phyloP scores from a whole-genome alignment of 1,140 invertebrate species.

The Sycobia sp. region DNA sequence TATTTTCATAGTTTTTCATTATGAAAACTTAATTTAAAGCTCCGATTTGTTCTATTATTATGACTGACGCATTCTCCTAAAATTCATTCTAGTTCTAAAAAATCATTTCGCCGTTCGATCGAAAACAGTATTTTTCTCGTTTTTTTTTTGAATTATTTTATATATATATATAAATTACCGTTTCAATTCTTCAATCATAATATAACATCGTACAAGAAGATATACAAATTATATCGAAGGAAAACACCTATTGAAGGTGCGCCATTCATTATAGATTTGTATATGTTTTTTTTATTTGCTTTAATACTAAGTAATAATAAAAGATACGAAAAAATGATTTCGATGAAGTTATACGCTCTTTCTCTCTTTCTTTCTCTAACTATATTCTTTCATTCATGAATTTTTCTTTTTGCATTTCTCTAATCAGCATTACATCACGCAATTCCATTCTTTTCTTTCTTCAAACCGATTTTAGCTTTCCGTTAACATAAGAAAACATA shows the following conservation, averaged over 20 bases:
- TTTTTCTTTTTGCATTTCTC: conserved; percentile 7
- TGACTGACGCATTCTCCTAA: neutral
- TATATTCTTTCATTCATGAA: neutral
- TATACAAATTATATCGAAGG: conserved; percentile 23
- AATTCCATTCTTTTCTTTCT: neutral
- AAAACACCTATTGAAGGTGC: conserved; percentile 20
- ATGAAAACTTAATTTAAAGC: neutral
- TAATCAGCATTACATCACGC: neutral
- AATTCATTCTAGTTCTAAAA: neutral
- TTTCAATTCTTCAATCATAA: neutral
- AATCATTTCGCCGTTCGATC: conserved; percentile 2
- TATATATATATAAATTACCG: conserved; percentile 16
- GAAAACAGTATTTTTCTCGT: neutral
- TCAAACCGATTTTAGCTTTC: neutral
- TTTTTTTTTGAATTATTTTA: conserved; percentile 1
- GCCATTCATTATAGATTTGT: conserved; percentile 19
- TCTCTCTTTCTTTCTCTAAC: neutral
- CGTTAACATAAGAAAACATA: conserved; percentile 14
- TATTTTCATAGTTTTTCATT: neutral
- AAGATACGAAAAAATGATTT: conserved; percentile 26
- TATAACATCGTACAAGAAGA: conserved; percentile 27
- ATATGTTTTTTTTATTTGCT: conserved; percentile 13
- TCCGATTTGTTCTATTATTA: neutral
- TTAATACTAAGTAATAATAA: conserved; percentile 9
- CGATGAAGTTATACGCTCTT: conserved; percentile 2